These are phyloP conservation scores for Enhydra lutris DNA, from an alignment of 2,113 vertebrate genomes.

Conservation along the genomic window DNA sequence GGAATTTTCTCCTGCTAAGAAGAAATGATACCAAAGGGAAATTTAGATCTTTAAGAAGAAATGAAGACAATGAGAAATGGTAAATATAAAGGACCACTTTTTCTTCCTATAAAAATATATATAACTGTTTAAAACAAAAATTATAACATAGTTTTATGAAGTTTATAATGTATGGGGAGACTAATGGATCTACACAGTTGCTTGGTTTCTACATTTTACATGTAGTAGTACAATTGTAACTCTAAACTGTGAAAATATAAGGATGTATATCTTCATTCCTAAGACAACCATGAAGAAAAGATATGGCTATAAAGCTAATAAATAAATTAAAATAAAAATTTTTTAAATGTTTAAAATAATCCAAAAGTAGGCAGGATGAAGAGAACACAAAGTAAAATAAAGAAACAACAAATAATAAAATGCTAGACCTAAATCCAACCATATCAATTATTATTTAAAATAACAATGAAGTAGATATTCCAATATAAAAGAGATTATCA, in stretches of 20 bases:
- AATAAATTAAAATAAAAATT: background rate
- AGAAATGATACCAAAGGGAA: background rate
- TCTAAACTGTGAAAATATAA: background rate
- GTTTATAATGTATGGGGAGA: background rate
- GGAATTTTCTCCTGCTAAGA: background rate
- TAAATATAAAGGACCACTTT: background rate
- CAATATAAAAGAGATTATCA: background rate
- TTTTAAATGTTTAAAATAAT: background rate
- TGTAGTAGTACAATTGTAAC: background rate
- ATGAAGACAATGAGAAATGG: background rate
- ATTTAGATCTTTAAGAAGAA: background rate
- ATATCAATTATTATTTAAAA: background rate
- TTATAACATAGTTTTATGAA: background rate
- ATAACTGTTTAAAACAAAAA: background rate
- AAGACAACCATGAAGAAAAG: background rate
- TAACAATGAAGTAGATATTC: background rate
- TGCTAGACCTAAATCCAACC: background rate
- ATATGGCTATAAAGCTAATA: background rate
- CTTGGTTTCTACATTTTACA: background rate
- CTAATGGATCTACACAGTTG: background rate
- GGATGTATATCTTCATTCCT: background rate
- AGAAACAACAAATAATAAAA: background rate
- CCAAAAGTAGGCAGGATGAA: background rate
- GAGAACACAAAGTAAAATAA: background rate
- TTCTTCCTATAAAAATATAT: background rate